Conservation (phyloP, 2,113 vertebrate species). For the Urocitellus parryii region DNA sequence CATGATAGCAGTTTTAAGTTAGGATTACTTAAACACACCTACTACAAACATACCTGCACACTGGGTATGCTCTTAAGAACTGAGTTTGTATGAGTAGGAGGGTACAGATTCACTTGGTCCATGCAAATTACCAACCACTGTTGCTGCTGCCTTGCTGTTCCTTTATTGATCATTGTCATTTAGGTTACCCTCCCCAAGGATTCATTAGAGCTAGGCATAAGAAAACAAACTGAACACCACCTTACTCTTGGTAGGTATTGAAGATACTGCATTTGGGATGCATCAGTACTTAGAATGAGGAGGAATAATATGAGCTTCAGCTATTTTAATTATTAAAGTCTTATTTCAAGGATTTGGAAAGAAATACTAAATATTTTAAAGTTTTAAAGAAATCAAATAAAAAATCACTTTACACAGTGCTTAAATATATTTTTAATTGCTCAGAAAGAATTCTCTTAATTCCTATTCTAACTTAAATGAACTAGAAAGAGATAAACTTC, state of each 20-base stretch:
- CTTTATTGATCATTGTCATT: background rate
- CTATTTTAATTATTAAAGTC: background rate
- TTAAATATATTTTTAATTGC: background rate
- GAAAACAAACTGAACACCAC: background rate
- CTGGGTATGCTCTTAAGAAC: background rate
- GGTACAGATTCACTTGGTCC: background rate
- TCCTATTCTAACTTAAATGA: background rate
- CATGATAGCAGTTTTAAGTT: background rate
- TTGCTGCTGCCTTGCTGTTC: background rate
- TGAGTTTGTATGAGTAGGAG: background rate
- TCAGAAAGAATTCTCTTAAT: conserved; percentile 8
- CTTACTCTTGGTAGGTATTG: background rate
- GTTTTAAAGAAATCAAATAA: background rate
- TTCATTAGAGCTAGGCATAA: background rate
- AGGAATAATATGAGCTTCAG: background rate
- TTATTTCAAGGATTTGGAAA: conserved; percentile 35
- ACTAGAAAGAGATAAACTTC: background rate
- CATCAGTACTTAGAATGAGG: background rate
- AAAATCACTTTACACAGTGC: background rate
- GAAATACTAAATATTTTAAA: background rate
- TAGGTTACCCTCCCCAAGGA: too few relatives aligned
- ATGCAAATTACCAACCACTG: background rate
- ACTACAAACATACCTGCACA: background rate
- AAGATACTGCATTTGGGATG: background rate
- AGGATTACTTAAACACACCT: background rate